Conservation (phyloP, 2,888 invertebrate species). For the Tetanocera ferruginea region DNA sequence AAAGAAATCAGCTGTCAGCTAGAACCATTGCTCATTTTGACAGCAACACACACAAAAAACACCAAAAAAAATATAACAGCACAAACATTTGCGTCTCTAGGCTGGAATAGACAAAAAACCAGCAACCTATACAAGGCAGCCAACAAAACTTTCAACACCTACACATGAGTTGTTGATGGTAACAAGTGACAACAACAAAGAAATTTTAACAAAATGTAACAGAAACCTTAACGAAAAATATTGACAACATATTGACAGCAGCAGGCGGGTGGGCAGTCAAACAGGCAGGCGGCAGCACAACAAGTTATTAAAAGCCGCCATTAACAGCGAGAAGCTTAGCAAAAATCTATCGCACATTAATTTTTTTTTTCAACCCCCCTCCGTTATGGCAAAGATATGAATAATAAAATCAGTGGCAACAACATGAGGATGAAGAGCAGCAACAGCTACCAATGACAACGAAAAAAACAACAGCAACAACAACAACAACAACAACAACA, state of each 20-base stretch:
- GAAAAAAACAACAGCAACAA: slow-evolving; percentile 20
- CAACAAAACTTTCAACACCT: background rate
- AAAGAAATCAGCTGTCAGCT: slow-evolving; percentile 21
- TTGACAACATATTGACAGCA: background rate
- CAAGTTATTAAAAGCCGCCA: background rate
- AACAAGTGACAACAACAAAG: background rate
- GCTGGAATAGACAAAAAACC: background rate
- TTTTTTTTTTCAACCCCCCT: no score
- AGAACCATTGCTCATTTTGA: slow-evolving; percentile 22
- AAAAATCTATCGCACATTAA: no score
- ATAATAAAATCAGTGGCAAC: no score
- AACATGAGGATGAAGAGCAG: background rate
- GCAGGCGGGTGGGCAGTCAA: background rate
- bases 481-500: slow-evolving; percentile 33
- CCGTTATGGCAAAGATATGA: no score
- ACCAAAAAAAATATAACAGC: background rate
- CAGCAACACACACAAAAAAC: background rate
- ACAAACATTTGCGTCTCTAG: background rate
- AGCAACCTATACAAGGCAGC: background rate
- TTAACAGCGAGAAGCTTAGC: background rate
- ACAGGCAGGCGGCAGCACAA: background rate
- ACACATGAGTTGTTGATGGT: background rate
- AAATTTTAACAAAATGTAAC: background rate
- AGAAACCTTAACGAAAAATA: background rate
- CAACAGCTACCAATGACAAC: slow-evolving; percentile 1